Evolutionary conservation across 2,113 vertebrate species (phyloP), one percentile per base, ranked within the genome.

Genomic region (Castor canadensis): DNA sequence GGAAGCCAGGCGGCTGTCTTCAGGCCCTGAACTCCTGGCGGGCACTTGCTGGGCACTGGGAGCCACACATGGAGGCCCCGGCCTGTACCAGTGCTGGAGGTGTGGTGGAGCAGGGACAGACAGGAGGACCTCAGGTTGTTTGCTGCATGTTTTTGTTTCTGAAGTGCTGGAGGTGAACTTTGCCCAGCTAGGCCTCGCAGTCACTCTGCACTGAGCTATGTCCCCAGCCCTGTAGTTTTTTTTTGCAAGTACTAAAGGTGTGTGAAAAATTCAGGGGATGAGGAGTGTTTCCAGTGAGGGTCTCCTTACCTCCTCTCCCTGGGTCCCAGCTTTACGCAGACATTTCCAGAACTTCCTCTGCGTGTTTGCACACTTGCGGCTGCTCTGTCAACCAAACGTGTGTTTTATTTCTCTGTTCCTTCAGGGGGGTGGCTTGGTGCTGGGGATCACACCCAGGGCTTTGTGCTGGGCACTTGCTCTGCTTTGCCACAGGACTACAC

Each of bases 161-260:
- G 35, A 5, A 47, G 47, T 67, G 45, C 24, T 71, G 66, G 24
- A 15, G 16, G 2, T 24, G 20, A 40, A 20, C 47, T 5, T 3
- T 13, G 60, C n/a, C n/a, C n/a, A n/a, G n/a, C n/a, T n/a, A n/a
- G n/a, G n/a, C n/a, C n/a, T n/a, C n/a, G n/a, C n/a, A n/a, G n/a
- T n/a, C n/a, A n/a, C n/a, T n/a, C n/a, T n/a, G n/a, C n/a, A 1
- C 13, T 3, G 40, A 45, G 30, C 69, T 30, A 13, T 9, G 0
- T 17, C 24, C n/a, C 43, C n/a, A 38, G 38, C 32, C 15, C 22
- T 9, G 2, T 7, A 9, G 9, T 17, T 64, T 95, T 95, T 81
- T 66, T 94, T 93, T 95, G 54, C 77, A 84, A 84, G 47, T 58
- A 40, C 69, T 69, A 60, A 92, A 92, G 84, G 5, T 28, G 62